Evolutionary conservation across 1,140 invertebrate genomes (phyloP).

Genomic region (Hesperophylax magnus): DNA sequence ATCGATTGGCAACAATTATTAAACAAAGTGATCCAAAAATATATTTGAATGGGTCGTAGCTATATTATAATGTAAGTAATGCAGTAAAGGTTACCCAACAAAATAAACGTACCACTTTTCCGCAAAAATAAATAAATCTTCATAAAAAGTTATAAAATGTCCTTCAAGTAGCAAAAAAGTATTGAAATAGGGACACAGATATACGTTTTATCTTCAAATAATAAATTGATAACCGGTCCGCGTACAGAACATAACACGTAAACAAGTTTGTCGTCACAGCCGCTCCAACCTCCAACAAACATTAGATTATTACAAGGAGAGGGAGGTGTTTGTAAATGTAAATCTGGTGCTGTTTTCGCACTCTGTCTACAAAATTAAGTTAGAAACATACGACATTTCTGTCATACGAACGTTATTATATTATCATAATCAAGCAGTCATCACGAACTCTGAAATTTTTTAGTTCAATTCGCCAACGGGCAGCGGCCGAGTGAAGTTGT

Average conservation of each 20-base stretch:
- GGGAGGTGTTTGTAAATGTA: constrained; percentile 1
- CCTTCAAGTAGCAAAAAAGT: too few species aligned
- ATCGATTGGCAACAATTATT: too few species aligned
- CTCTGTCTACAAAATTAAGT: background rate
- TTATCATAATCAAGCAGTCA: background rate
- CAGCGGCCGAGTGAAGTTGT: background rate
- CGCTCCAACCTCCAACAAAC: background rate
- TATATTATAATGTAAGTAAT: too few species aligned
- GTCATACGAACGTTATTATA: constrained; percentile 14
- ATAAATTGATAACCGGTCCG: constrained; percentile 18
- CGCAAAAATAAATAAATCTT: too few species aligned
- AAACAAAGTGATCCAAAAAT: too few species aligned
- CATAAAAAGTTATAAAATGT: too few species aligned
- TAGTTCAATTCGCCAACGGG: background rate
- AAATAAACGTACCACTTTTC: too few species aligned
- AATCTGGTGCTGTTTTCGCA: background rate
- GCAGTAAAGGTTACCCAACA: too few species aligned
- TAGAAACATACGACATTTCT: background rate
- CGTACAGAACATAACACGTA: constrained; percentile 24
- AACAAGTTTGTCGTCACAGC: constrained; percentile 20
- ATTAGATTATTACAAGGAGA: constrained; percentile 1
- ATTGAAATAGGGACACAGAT: too few species aligned
- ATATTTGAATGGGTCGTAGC: too few species aligned
- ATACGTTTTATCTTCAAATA: too few species aligned
- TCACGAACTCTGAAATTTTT: constrained; percentile 5